Conservation (phyloP, 2,797 vertebrate genomes). For the Sternarchorhynchus goeldii region DNA sequence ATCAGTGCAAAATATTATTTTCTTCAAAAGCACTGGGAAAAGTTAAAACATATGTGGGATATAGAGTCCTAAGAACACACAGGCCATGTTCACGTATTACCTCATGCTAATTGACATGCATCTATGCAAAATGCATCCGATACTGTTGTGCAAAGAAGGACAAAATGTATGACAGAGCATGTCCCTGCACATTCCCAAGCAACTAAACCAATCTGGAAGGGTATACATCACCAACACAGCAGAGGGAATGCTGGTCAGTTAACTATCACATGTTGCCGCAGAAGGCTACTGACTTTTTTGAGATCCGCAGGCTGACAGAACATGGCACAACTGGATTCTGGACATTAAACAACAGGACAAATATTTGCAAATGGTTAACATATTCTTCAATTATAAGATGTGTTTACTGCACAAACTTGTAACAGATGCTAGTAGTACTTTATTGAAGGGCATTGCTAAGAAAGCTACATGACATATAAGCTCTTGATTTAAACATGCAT, state of each 20-base stretch:
- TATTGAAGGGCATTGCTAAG: no score
- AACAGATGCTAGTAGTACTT: neutral
- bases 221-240: neutral
- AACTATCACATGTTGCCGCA: neutral
- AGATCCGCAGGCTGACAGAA: neutral
- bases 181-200: neutral
- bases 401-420: slow-evolving; percentile 11
- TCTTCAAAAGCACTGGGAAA: slow-evolving; percentile 3
- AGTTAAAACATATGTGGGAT: slow-evolving; percentile 31
- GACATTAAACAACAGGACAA: neutral
- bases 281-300: neutral
- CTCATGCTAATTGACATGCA: neutral
- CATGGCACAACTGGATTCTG: neutral
- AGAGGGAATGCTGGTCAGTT: neutral
- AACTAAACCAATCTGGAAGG: neutral
- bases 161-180: neutral
- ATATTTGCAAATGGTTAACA: neutral
- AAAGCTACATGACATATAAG: no score
- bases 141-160: neutral
- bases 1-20: neutral
- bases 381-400: neutral
- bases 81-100: neutral
- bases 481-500: no score
- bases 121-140: slow-evolving; percentile 8
- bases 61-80: slow-evolving; percentile 1